Evolutionary conservation across 2,888 invertebrate genomes (phyloP), one percentile per base, ranked within the genome.

Genomic region (Pseudoips prasinana): DNA sequence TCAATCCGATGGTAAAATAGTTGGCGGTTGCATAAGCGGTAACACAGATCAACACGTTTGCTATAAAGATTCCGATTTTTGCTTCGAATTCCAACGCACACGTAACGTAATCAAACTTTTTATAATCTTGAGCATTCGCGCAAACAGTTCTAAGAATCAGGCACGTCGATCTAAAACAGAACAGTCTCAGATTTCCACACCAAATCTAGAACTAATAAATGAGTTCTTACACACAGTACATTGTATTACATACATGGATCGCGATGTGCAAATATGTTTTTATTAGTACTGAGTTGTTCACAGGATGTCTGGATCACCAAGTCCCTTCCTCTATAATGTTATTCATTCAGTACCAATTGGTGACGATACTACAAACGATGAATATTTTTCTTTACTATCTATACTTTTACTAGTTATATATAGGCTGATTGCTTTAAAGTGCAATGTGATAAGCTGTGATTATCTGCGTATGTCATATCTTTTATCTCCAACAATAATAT

Each of bases 271-370:
- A 50, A 53, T 46, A 39, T 55, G 46, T 51, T 58, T 53, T 54
- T 62, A 64, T 58, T 40, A 40, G 29, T 35, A 10, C 32, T 36
- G 25, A 22, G 34, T 53, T 37, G 43, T 49, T 41, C 51, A 60
- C 72, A 73, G 73, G 73, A 75, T 73, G 73, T 67, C 67, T 68
- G 59, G 60, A 67, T 69, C 58, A 60, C 54, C 47, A 57, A 59
- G 50, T 57, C 52, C 45, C 59, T 59, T 69, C 65, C 66, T 66
- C 64, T 65, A 61, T 72, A 66, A 64, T 61, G 48, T 46, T 59
- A 47, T 50, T 58, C 45, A 53, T 57, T 55, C 41, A 38, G 44
- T 42, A 43, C 45, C 27, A 49, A 40, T 56, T 49, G 32, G 26
- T 46, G 45, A 37, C 34, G 37, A 32, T 14, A 14, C 14, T 14